Conservation (phyloP, 2,888 invertebrate genomes). For the Gari tellinella region DNA sequence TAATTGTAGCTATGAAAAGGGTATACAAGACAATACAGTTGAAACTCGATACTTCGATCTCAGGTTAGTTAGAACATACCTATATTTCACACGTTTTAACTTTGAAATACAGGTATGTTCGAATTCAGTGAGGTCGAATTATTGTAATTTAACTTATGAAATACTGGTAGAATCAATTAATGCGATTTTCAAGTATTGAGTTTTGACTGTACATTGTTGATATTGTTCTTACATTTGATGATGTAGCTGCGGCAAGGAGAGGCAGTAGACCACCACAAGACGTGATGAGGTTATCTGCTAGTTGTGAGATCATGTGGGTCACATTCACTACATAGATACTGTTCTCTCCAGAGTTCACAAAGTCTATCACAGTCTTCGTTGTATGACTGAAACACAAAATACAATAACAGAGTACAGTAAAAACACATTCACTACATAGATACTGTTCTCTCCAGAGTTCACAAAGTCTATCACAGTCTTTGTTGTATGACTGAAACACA, state of each 20-base stretch:
- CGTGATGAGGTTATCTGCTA: slow-evolving; percentile 99
- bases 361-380: slow-evolving; percentile 98
- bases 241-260: slow-evolving; percentile 98
- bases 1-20: too few species aligned
- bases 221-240: slow-evolving; percentile 95
- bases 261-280: slow-evolving; percentile 99
- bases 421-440: slow-evolving; percentile 99
- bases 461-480: slow-evolving; percentile 99
- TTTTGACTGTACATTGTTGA: too few species aligned
- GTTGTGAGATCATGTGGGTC: slow-evolving; percentile 98
- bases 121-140: too few species aligned
- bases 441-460: slow-evolving; percentile 98
- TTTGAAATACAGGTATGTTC: too few species aligned
- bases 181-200: too few species aligned
- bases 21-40: too few species aligned
- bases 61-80: too few species aligned
- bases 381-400: slow-evolving; percentile 90
- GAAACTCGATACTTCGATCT: too few species aligned
- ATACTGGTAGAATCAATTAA: too few species aligned
- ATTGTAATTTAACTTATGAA: too few species aligned
- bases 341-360: slow-evolving; percentile 99
- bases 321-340: slow-evolving; percentile 99
- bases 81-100: too few species aligned
- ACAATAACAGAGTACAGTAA: too few species aligned
- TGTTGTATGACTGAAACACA: slow-evolving; percentile 93